phyloP scores from a whole-genome alignment of 1,140 invertebrate species.

The Phenacoccus solenopsis region DNA sequence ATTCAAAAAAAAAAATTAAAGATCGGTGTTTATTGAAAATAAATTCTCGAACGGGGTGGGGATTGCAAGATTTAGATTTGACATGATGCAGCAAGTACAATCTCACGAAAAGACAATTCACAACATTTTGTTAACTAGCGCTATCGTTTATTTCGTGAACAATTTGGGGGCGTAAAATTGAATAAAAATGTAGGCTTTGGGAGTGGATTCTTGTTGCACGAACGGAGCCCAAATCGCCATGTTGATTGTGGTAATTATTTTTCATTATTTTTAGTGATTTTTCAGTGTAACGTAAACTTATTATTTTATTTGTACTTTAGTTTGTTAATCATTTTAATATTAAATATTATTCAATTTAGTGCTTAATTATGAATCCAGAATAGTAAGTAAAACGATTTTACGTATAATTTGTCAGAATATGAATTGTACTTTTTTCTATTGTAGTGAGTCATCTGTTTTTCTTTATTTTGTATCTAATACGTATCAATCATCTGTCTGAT shows the following conservation, averaged over 20 bases:
- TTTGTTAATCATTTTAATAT: background rate
- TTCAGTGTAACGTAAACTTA: background rate
- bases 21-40: too few species aligned
- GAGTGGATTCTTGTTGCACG: background rate
- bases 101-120: too few species aligned
- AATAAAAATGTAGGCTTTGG: too few species aligned
- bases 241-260: background rate
- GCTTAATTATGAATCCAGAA: slow-evolving; percentile 1
- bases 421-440: background rate
- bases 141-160: too few species aligned
- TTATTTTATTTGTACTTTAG: background rate
- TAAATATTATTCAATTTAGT: background rate
- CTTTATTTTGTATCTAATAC: background rate
- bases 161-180: too few species aligned
- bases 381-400: background rate
- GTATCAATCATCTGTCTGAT: background rate
- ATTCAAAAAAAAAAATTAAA: too few species aligned
- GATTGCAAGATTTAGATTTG: too few species aligned
- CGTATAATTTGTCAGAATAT: background rate
- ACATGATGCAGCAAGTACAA: too few species aligned
- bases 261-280: background rate
- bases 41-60: too few species aligned
- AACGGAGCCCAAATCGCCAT: background rate
- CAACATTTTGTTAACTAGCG: too few species aligned
- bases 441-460: slow-evolving; percentile 10